These are phyloP conservation scores for Grallaria varia DNA, from an alignment of 2,113 vertebrate species.

Conservation along the genomic window DNA sequence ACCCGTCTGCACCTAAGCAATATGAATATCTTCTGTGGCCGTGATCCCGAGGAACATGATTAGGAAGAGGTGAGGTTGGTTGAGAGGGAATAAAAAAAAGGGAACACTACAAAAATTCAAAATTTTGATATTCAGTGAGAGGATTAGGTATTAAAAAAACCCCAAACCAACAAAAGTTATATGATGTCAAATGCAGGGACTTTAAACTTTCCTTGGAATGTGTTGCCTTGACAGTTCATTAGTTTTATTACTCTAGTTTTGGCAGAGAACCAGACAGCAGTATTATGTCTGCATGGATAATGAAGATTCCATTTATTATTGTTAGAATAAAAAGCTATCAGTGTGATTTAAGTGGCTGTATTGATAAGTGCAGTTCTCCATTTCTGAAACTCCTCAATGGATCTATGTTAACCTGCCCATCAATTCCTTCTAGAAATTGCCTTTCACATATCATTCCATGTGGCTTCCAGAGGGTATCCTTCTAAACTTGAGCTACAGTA, in stretches of 20 bases:
- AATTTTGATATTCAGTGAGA: not conserved
- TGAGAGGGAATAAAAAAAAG: not conserved
- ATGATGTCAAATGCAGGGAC: not conserved
- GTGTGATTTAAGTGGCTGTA: not conserved
- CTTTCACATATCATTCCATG: not conserved
- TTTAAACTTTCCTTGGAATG: constrained; percentile 26
- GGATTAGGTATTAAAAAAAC: not conserved
- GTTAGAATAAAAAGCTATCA: not conserved
- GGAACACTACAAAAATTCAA: not conserved
- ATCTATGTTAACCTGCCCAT: not conserved
- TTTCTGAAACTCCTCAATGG: not conserved
- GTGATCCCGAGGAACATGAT: not conserved
- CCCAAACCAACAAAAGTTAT: not conserved
- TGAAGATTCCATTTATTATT: constrained; percentile 7
- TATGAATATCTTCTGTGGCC: not conserved
- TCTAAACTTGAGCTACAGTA: not conserved
- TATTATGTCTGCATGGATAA: not conserved
- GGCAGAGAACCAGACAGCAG: not conserved
- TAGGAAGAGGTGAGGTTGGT: not conserved
- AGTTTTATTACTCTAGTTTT: constrained; percentile 15
- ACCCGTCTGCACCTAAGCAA: not conserved
- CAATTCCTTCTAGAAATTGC: not conserved
- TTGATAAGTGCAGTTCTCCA: not conserved
- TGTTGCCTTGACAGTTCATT: constrained; percentile 39
- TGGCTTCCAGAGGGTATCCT: not conserved